A percentile compares a stretch with the other conserved stretches of the same genome.
phyloP scores from a whole-genome alignment of 2,888 invertebrate species.

The Spatulosminthurus flaviceps region DNA sequence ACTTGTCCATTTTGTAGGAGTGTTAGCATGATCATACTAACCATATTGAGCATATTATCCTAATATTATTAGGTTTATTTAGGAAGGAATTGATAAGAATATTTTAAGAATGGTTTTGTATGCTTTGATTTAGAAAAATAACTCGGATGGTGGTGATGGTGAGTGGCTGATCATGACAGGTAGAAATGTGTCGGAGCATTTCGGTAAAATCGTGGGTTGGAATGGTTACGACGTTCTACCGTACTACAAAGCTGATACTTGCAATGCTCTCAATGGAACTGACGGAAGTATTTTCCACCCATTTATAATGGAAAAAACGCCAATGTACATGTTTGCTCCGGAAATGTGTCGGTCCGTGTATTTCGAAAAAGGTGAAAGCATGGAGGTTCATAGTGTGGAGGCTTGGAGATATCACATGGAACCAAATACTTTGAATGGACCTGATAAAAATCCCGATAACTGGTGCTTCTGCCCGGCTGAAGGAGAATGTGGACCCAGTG shows the following conservation, averaged over 20 bases:
- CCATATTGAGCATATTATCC: no score
- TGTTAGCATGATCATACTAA: no score
- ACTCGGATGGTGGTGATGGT: constrained; percentile 53
- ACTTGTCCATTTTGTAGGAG: no score
- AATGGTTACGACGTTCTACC: constrained; percentile 53
- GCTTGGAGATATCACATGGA: constrained; percentile 51
- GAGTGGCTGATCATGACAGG: constrained; percentile 56
- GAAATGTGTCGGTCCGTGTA: constrained; percentile 65
- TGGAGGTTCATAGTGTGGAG: constrained; percentile 51
- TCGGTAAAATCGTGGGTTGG: constrained; percentile 52
- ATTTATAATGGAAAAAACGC: constrained; percentile 63
- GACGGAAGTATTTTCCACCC: constrained; percentile 64
- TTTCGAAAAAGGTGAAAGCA: constrained; percentile 43
- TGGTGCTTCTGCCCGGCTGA: constrained; percentile 58
- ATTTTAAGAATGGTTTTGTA: no score
- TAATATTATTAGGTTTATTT: no score
- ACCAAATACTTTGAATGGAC: constrained; percentile 47
- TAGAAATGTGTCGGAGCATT: constrained; percentile 53
- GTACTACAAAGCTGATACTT: constrained; percentile 61
- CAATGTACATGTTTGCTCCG: constrained; percentile 64
- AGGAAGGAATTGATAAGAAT: no score
- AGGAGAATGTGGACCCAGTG: constrained; percentile 49
- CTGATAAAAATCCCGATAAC: constrained; percentile 56
- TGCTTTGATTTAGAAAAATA: constrained; percentile 61
- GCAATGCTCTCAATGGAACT: constrained; percentile 64